Percentiles rank a stretch among this genome's conserved stretches.
Evolutionary conservation across 2,888 invertebrate genomes (phyloP).

Genomic region (Brenthis hecate): DNA sequence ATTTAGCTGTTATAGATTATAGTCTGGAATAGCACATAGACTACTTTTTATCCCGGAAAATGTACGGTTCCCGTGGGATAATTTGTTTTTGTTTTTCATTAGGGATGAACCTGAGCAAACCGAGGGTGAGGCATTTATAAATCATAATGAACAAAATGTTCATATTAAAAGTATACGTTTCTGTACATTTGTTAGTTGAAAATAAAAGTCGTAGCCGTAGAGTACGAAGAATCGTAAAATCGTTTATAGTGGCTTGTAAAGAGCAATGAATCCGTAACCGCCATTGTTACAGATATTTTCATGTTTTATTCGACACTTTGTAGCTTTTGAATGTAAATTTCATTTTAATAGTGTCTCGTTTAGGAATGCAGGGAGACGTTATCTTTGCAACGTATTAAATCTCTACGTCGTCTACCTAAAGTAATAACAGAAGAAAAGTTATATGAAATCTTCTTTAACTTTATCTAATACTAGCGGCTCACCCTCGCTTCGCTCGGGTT

Average conservation of each 20-base stretch:
- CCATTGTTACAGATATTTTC: constrained; percentile 49
- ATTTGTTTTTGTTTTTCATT: no score
- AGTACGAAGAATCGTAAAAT: constrained; percentile 62
- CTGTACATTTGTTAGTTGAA: constrained; percentile 30
- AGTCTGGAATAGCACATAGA: no score
- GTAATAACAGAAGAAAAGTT: neutral
- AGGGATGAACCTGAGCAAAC: no score
- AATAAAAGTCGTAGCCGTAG: constrained; percentile 46
- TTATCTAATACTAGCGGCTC: neutral
- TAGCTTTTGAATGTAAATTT: constrained; percentile 59
- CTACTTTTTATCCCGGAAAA: no score
- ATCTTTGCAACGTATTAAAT: constrained; percentile 12
- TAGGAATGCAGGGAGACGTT: constrained; percentile 26
- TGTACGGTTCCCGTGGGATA: no score
- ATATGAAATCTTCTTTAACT: neutral
- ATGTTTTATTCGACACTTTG: constrained; percentile 56
- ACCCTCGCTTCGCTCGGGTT: no score
- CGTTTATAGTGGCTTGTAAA: constrained; percentile 56
- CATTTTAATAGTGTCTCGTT: constrained; percentile 41
- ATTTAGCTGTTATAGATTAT: no score
- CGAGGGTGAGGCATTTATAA: no score
- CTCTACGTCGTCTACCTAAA: constrained; percentile 1
- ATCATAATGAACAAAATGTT: neutral
- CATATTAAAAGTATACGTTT: constrained; percentile 23
- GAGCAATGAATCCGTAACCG: constrained; percentile 48